Evolutionary conservation across 2,797 vertebrate species (phyloP).

Genomic region (Mormyrops boulengeri): DNA sequence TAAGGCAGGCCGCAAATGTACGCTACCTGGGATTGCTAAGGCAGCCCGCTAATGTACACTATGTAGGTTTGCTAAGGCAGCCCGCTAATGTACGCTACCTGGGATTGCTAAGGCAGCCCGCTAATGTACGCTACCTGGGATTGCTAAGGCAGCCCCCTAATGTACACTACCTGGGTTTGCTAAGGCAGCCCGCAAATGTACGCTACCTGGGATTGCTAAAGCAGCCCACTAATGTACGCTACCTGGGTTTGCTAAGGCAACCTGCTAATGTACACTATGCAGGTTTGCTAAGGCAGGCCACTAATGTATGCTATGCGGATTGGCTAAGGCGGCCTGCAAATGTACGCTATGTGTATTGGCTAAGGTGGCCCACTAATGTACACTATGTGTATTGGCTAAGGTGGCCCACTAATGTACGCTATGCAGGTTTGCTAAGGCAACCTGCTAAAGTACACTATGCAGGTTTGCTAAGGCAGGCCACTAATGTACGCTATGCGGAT

Average conservation of each 20-base stretch:
- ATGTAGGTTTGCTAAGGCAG: neutral
- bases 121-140: neutral
- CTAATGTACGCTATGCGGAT: neutral
- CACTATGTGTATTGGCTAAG: fast-evolving
- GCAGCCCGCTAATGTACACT: neutral
- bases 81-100: neutral
- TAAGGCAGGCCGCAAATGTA: too few species aligned
- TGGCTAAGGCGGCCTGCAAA: neutral
- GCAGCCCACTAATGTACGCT: too few species aligned
- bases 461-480: fast-evolving
- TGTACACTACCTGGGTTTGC: neutral
- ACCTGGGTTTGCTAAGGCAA: too few species aligned
- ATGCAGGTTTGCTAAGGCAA: neutral
- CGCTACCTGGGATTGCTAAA: neutral
- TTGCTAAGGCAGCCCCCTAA: neutral
- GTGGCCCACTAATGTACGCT: neutral
- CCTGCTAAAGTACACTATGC: neutral
- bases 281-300: fast-evolving
- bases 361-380: neutral
- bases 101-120: too few species aligned
- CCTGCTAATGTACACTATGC: neutral
- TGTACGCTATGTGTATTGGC: neutral
- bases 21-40: too few species aligned
- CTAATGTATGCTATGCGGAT: neutral
- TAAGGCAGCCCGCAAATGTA: neutral